Evolutionary conservation across 2,888 invertebrate species (phyloP).

Genomic region (Oegoconia quadripuncta): DNA sequence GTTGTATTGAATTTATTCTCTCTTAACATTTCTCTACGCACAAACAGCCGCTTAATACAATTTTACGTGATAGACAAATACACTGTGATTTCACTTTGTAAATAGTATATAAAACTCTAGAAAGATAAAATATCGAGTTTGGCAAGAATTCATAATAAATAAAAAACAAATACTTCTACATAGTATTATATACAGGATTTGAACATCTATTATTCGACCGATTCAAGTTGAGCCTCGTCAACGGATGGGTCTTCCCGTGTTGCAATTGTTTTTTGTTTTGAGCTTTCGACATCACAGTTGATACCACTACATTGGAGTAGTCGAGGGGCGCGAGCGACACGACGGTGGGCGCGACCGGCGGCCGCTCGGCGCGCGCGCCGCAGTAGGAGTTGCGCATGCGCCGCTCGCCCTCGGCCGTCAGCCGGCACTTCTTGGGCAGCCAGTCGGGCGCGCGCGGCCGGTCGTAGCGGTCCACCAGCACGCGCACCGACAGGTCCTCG

Average conservation of each 20-base stretch:
- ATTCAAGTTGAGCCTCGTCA: conserved; percentile 90
- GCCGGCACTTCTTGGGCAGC: conserved; percentile 24
- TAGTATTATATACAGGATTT: conserved; percentile 93
- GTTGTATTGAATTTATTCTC: conserved; percentile 73
- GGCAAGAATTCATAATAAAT: conserved; percentile 78
- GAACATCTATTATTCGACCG: conserved; percentile 85
- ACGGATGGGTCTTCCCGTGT: conserved; percentile 95
- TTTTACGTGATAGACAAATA: conserved; percentile 72
- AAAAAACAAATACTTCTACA: conserved; percentile 83
- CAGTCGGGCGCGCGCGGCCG: conserved; percentile 32
- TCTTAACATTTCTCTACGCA: conserved; percentile 70
- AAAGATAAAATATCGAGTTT: conserved; percentile 78
- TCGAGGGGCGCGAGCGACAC: conserved; percentile 61
- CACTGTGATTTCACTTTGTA: conserved; percentile 75
- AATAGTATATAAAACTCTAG: conserved; percentile 78
- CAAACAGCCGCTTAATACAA: conserved; percentile 72
- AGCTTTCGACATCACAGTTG: conserved; percentile 84
- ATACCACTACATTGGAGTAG: conserved; percentile 80
- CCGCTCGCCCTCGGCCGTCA: conserved; percentile 26
- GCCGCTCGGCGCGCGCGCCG: conserved; percentile 41
- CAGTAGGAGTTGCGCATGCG: conserved; percentile 39
- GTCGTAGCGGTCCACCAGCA: conserved; percentile 88
- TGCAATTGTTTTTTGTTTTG: conserved; percentile 90
- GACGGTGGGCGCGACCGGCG: conserved; percentile 60
- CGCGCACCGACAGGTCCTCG: conserved; percentile 83